A percentile compares a stretch with the other conserved stretches of the same genome.
phyloP scores from a whole-genome alignment of 2,113 vertebrate species.

The Pogonocichla stellata region DNA sequence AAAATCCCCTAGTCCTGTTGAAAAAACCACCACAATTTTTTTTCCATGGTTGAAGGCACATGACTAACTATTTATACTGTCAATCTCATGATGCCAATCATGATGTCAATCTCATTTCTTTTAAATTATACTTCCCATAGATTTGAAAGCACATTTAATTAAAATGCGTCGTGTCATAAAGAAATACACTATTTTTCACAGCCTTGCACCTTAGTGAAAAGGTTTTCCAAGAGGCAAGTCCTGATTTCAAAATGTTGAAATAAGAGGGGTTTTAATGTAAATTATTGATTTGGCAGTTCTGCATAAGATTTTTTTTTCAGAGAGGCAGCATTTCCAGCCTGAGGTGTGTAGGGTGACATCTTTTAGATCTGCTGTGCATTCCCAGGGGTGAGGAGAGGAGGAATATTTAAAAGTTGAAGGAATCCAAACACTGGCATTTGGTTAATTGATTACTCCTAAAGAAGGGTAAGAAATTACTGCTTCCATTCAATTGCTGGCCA shows the following conservation, averaged over 20 bases:
- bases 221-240: background rate
- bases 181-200: background rate
- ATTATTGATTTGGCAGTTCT: background rate
- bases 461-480: background rate
- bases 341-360: background rate
- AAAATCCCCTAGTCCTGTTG: background rate
- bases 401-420: background rate
- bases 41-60: background rate
- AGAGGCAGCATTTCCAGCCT: background rate
- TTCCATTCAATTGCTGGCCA: background rate
- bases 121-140: background rate
- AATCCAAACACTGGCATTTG: background rate
- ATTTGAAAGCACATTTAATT: background rate
- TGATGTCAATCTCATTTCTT: background rate
- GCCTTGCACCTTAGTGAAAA: background rate
- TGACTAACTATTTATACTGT: background rate
- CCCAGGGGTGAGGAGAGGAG: background rate
- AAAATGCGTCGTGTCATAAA: background rate
- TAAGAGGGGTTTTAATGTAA: accelerated
- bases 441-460: background rate
- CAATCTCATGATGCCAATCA: background rate
- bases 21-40: background rate
- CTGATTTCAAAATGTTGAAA: background rate
- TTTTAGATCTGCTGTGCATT: background rate
- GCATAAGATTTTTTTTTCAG: background rate